Evolutionary conservation across 1,140 invertebrate species (phyloP).

Genomic region (Archivesica marissinica): DNA sequence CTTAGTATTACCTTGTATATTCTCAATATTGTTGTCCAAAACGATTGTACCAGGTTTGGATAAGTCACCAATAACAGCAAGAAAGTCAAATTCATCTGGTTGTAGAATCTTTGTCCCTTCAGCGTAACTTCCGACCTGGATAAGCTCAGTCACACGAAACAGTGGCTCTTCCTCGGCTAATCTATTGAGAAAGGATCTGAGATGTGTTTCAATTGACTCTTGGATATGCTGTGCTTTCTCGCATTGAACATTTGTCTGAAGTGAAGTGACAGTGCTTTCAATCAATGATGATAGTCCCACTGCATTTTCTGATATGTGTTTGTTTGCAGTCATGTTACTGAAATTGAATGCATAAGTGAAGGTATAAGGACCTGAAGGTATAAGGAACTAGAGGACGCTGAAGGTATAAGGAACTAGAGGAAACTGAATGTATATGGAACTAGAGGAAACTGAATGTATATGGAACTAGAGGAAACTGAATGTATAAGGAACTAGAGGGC

Average conservation of each 20-base stretch:
- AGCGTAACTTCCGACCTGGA: background rate
- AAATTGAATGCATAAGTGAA: too few relatives aligned
- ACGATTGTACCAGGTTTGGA: background rate
- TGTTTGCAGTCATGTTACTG: too few relatives aligned
- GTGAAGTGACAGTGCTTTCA: background rate
- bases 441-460: too few relatives aligned
- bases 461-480: too few relatives aligned
- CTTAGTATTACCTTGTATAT: background rate
- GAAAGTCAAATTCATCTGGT: too few relatives aligned
- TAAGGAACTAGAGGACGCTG: too few relatives aligned
- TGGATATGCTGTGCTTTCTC: background rate
- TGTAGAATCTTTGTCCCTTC: slow-evolving; percentile 5
- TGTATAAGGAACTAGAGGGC: too few relatives aligned
- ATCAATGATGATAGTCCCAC: background rate
- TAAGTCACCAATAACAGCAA: background rate
- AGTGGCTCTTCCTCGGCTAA: background rate
- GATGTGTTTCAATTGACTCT: background rate
- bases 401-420: too few relatives aligned
- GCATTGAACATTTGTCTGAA: background rate
- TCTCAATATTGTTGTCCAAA: background rate
- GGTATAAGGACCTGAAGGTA: too few relatives aligned
- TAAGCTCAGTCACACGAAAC: too few relatives aligned
- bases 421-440: too few relatives aligned
- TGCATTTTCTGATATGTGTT: background rate
- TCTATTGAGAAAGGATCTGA: background rate